These are phyloP conservation scores for Ceratitis capitata DNA, from an alignment of 1,140 invertebrate species.

Conservation along the genomic window DNA sequence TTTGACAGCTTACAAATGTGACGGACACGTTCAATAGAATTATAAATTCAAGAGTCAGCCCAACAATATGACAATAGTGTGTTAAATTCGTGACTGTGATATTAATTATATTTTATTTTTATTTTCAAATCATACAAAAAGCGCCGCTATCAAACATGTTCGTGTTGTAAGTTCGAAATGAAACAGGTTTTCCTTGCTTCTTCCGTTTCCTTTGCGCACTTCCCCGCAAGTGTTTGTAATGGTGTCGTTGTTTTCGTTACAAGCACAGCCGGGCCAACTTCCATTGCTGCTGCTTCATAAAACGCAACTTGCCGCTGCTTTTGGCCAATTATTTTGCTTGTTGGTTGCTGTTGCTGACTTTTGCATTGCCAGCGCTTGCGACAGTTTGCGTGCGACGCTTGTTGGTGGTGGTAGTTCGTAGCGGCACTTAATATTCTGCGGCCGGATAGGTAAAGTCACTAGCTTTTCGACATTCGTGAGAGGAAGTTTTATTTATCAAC, in stretches of 20 bases:
- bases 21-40: not conserved
- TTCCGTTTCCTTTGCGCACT: too few relatives aligned
- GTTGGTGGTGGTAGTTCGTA: not conserved
- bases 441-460: not conserved
- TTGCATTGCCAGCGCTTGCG: not conserved
- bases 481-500: too few relatives aligned
- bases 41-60: not conserved
- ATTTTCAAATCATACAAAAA: not conserved
- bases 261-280: too few relatives aligned
- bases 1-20: not conserved
- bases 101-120: not conserved
- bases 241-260: not conserved
- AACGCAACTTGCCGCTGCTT: slow-evolving; percentile 30
- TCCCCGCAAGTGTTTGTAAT: not conserved
- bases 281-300: not conserved
- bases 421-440: not conserved
- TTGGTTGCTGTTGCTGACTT: not conserved
- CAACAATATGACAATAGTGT: not conserved
- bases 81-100: not conserved
- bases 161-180: not conserved
- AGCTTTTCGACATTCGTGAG: not conserved
- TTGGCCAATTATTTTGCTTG: not conserved
- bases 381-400: slow-evolving; percentile 21
- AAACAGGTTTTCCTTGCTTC: slow-evolving; percentile 22
- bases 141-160: not conserved